Evolutionary conservation across 1,140 invertebrate species (phyloP), one percentile per base, ranked within the genome.

Genomic region (Lasioglossum baleicum): DNA sequence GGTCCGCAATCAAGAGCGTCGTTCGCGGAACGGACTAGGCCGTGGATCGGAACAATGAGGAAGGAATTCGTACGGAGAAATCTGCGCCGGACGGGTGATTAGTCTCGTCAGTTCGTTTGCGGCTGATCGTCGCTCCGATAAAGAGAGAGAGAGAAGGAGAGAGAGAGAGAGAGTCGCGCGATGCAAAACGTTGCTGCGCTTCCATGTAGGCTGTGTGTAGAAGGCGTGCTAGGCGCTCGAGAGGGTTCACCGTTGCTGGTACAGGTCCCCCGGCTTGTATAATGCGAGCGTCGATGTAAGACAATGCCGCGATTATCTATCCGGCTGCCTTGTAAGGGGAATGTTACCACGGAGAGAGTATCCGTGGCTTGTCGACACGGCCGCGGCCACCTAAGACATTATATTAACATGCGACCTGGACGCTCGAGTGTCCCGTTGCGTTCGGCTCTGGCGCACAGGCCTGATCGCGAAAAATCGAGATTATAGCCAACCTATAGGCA

Each of bases 281-380:
- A 75, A 83, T 79, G 69, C 61, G 56, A 83, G 74, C 87, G 86
- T 89, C 86, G 87, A 87, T 90, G 87, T 90, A 90, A 91, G 89
- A 92, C 90, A 92, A 91, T 92, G 84, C 87, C 83, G 69, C 88
- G 89, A 91, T 91, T 91, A 92, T 90, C 90, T 90, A 89, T 88
- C 84, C 84, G 72, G 80, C 74, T 86, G 81, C 86, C 87, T 88
- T 89, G 87, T 90, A 90, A 88, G 88, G 83, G 68, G 79, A 53
- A 53, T 70, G 64, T 79, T 53, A 82, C 70, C 44, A 48, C 53
- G 8, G 42, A 72, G 67, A 56, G 66, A 75, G 83, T 89, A 87
- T 83, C 74, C 81, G 71, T 64, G 72, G 81, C 88, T 88, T 90
- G 85, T 89, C 84, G 83, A 89, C 88, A 90, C 75, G 77, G 80